phyloP scores from a whole-genome alignment of 2,113 vertebrate species.

The Eurystomus gularis region DNA sequence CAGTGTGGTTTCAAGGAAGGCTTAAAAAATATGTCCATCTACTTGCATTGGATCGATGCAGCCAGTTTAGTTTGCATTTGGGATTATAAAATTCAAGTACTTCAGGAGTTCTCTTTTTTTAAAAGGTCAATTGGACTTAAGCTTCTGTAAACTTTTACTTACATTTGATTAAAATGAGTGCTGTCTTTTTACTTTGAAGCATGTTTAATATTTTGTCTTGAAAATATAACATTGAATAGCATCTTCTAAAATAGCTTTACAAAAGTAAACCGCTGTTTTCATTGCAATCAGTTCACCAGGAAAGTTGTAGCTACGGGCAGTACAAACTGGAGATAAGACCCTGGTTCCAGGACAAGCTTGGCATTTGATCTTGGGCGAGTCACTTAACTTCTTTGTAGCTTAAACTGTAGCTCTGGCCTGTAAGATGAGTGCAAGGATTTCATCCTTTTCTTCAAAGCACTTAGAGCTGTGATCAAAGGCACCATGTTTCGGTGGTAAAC shows the following conservation, averaged over 20 bases:
- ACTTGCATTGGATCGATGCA: not conserved
- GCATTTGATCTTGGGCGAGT: not conserved
- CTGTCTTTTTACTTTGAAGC: not conserved
- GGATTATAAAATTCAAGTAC: not conserved
- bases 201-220: not conserved
- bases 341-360: not conserved
- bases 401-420: not conserved
- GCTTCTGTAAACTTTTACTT: not conserved
- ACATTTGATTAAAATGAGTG: not conserved
- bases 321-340: not conserved
- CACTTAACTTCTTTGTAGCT: not conserved
- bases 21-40: not conserved
- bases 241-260: not conserved
- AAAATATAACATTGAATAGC: not conserved
- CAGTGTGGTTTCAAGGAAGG: not conserved
- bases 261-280: not conserved
- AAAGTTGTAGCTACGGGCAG: not conserved
- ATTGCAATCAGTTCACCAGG: not conserved
- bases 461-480: not conserved
- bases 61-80: not conserved
- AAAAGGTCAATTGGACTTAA: not conserved
- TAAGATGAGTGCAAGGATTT: not conserved
- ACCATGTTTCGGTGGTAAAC: not conserved
- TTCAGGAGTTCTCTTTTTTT: not conserved
- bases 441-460: not conserved